Evolutionary conservation across 2,113 vertebrate genomes (phyloP), one percentile per base, ranked within the genome.

Genomic region (Myotis lucifugus): DNA sequence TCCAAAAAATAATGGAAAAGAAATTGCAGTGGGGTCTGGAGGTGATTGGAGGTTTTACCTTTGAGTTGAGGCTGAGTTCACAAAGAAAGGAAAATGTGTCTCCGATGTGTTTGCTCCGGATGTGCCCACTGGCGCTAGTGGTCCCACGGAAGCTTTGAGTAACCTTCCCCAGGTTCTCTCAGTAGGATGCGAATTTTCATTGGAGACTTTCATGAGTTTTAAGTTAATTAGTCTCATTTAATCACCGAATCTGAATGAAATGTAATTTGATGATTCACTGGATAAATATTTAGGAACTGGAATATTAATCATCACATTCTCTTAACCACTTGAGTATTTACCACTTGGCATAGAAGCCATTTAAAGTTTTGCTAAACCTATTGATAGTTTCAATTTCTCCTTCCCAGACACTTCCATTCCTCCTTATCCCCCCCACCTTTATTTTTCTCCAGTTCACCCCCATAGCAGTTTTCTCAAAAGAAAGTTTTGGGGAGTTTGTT

Each of bases 181-280:
- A 95, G 42, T 69, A 95, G 66, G 76, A 85, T 69, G 88, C 40
- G 94, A 94, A 90, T 95, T 97, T 93, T 69, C 92, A 93, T 88
- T 92, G 93, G 93, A 96, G 77, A 95, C 42, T 48, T 97, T 87
- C n/a, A 29, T 32, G 78, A 32, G 21, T 87, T 96, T 90, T 92
- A 92, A 92, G 73, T 61, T 88, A 89, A 91, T 95, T 95, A 96
- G 97, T 72, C 77, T 92, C 94, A 50, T 97, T 97, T 92, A 97
- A 93, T 93, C 97, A 94, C 97, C 21, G 34, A 97, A 96, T 96
- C 81, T 83, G 95, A 98, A 98, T 87, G 96, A 98, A 98, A 97
- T 96, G 95, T 96, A 96, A 97, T 97, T 98, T 97, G 96, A 97
- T 98, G 98, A 98, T 98, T 98, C 98, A 98, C 89, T 97, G 95